Evolutionary conservation across 2,113 vertebrate species (phyloP).

Genomic region (human (Homo sapiens)): GRCh38 chr16:65353001-65353500

Average conservation of each 20-base stretch:
- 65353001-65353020: neutral
- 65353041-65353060: neutral
- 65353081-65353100: neutral
- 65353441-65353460: neutral
- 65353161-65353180: slow-evolving; percentile 61
- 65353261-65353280: slow-evolving; percentile 27
- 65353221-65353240: neutral
- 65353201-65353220: slow-evolving; percentile 61
- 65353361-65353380: slow-evolving; percentile 7
- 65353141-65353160: slow-evolving; percentile 41
- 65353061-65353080: neutral
- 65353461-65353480: neutral
- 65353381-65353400: neutral
- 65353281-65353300: slow-evolving; percentile 69
- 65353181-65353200: slow-evolving; percentile 64
- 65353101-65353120: slow-evolving; percentile 39
- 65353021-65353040: neutral
- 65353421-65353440: neutral
- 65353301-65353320: slow-evolving; percentile 60
- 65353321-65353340: neutral
- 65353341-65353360: neutral
- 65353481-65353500: neutral
- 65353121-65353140: neutral
- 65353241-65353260: slow-evolving; percentile 59
- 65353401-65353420: neutral